phyloP scores from a whole-genome alignment of 2,797 vertebrate species.

The Clarias platycephalus region DNA sequence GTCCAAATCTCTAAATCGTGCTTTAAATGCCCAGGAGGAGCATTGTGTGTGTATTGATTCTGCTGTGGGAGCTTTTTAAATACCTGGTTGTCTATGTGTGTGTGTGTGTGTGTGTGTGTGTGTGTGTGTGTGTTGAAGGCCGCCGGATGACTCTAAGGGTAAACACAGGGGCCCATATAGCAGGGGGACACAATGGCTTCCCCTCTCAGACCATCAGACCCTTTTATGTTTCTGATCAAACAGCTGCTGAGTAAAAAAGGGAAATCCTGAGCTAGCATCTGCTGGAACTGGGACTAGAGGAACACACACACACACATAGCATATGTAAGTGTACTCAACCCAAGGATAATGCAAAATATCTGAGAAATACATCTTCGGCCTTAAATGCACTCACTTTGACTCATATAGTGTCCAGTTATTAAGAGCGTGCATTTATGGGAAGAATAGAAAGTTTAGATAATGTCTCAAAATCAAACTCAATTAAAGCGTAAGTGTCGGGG shows the following conservation, averaged over 20 bases:
- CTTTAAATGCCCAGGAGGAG: slow-evolving; percentile 68
- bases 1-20: slow-evolving; percentile 72
- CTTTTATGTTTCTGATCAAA: slow-evolving; percentile 71
- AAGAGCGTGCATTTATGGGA: not conserved
- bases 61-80: slow-evolving; percentile 69
- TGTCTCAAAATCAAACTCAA: not conserved
- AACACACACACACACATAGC: slow-evolving; percentile 19
- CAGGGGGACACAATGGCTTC: slow-evolving; percentile 72
- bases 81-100: slow-evolving; percentile 68
- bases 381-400: not conserved
- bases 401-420: slow-evolving; percentile 4
- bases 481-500: not conserved
- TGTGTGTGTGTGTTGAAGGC: slow-evolving; percentile 4
- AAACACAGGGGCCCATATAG: slow-evolving; percentile 57
- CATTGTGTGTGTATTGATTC: slow-evolving; percentile 82
- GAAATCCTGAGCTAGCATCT: slow-evolving; percentile 69
- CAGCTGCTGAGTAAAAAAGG: slow-evolving; percentile 73
- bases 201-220: slow-evolving; percentile 61
- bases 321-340: not conserved
- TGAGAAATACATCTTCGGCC: not conserved
- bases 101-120: slow-evolving; percentile 49
- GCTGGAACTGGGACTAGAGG: slow-evolving; percentile 59
- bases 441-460: not conserved
- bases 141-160: slow-evolving; percentile 72
- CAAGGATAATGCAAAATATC: not conserved